Evolutionary conservation across 1,140 invertebrate genomes (phyloP), one percentile per base, ranked within the genome.

Genomic region (Eubasilissa regina): DNA sequence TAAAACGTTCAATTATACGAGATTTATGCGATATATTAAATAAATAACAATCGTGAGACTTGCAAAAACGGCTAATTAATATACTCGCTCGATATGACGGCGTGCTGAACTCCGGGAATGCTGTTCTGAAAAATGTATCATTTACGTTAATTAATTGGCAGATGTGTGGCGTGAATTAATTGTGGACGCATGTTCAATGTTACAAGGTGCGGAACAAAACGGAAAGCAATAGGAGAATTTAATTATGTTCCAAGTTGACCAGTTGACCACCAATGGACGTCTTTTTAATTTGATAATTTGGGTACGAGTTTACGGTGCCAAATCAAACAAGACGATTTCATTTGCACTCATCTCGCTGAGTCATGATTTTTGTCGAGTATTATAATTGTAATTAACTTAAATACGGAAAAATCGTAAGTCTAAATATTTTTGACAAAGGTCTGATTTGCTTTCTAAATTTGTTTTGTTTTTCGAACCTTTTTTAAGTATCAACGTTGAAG

Each of bases 11-110:
- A 74, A 74, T 56, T 74, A 74, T 35, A 74, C 12, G 13, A 74
- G 70, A 74, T 74, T 74, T 74, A 74, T 74, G 53, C 35, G 53
- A 51, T 70, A 56, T 43, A 74, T 44, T 56, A 74, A 74, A 74
- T 56, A 44, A 56, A 74, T 56, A 74, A 74, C 51, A 74, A 74
- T 74, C 51, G 70, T 56, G 70, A 43, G 70, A 55, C 70, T 55
- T 55, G 70, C 51, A 74, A 74, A 74, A 74, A 56, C 70, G 15
- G 64, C 3, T 74, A 55, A 74, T 74, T 74, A 74, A 74, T 56
- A 74, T 43, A 56, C 51, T 44, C 21, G 53, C 53, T 55, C 21
- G 35, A 74, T 56, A 25, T 43, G 53, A 55, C 70, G 51, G 19
- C 15, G 70, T 51, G 53, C n/a, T 56, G 10, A 48, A 4, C 17